Evolutionary conservation across 2,888 invertebrate species (phyloP).

Genomic region (Hirtodrosophila duncani): DNA sequence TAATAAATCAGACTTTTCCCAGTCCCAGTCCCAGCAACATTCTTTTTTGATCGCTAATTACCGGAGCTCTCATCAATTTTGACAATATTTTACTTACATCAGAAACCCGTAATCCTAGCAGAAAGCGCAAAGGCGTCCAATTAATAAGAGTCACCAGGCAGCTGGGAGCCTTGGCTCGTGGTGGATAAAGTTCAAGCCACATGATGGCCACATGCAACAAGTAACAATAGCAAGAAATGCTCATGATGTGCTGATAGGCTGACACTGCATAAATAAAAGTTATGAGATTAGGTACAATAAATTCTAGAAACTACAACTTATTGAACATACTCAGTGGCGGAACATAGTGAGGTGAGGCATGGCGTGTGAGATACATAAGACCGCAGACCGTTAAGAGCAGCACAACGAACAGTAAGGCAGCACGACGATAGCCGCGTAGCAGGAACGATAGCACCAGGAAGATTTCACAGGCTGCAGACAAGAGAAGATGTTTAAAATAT

Average conservation of each 20-base stretch:
- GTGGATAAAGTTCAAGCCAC: constrained; percentile 75
- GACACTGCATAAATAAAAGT: constrained; percentile 48
- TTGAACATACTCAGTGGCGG: constrained; percentile 69
- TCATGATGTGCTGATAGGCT: constrained; percentile 67
- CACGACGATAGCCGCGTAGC: constrained; percentile 69
- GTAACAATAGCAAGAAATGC: constrained; percentile 63
- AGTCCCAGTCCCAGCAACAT: too few relatives aligned
- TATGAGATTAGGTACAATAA: background rate
- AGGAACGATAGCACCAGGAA: constrained; percentile 72
- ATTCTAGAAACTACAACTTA: background rate
- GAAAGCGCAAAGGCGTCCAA: constrained; percentile 53
- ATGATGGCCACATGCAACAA: constrained; percentile 66
- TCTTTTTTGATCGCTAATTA: too few relatives aligned
- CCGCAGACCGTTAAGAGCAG: constrained; percentile 63
- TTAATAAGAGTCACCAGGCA: constrained; percentile 59
- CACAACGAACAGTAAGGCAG: constrained; percentile 67
- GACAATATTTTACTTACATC: too few relatives aligned
- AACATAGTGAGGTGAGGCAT: constrained; percentile 73
- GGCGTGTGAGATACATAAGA: constrained; percentile 70
- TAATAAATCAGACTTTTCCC: too few relatives aligned
- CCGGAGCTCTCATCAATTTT: too few relatives aligned
- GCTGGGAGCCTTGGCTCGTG: constrained; percentile 51
- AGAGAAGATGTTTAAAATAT: background rate
- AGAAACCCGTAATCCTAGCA: constrained; percentile 61
- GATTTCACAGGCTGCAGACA: constrained; percentile 58